Conservation (phyloP, 2,113 vertebrate species). For the Gobius niger region DNA sequence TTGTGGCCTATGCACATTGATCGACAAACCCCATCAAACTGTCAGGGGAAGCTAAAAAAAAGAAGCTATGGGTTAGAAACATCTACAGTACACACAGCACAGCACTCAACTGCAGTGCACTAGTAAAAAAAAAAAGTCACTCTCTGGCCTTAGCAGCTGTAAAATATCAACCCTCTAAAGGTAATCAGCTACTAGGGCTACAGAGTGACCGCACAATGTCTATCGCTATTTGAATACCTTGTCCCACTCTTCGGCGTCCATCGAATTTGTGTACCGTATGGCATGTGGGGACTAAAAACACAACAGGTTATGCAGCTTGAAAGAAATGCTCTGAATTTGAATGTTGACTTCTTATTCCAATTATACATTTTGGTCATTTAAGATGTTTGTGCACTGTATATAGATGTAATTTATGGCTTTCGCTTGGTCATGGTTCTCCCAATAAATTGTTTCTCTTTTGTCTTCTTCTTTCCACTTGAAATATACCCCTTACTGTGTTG, state of each 20-base stretch:
- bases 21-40: conserved; percentile 66
- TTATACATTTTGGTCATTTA: neutral
- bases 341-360: conserved; percentile 12
- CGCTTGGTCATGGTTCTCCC: conserved; percentile 29
- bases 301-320: conserved; percentile 68
- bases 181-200: conserved; percentile 57
- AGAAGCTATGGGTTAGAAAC: conserved; percentile 71
- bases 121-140: conserved; percentile 44
- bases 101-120: conserved; percentile 63
- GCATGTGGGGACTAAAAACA: conserved; percentile 77
- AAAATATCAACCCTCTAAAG: conserved; percentile 14
- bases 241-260: conserved; percentile 74
- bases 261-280: conserved; percentile 73
- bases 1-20: conserved; percentile 74
- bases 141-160: conserved; percentile 51
- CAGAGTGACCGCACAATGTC: conserved; percentile 40
- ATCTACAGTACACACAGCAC: conserved; percentile 68
- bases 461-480: neutral
- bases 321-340: conserved; percentile 42
- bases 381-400: neutral
- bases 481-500: conserved; percentile 22
- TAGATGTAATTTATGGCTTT: neutral
- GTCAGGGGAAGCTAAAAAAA: conserved; percentile 59
- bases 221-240: conserved; percentile 73
- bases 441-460: neutral